Evolutionary conservation across 2,113 vertebrate species (phyloP).

Genomic region (Nicator chloris): DNA sequence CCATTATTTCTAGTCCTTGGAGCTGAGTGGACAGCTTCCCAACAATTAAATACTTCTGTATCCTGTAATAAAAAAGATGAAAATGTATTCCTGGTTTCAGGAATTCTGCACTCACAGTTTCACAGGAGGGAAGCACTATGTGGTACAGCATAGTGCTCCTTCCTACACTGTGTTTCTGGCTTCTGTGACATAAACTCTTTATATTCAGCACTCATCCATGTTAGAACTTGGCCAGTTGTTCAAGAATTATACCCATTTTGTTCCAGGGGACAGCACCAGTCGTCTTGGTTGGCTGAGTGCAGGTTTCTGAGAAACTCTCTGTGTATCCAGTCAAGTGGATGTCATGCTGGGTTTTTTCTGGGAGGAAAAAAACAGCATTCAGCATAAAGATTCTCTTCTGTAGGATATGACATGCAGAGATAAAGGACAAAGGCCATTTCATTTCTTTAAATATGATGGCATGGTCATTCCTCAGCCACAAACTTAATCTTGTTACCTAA

Average conservation of each 20-base stretch:
- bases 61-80: not conserved
- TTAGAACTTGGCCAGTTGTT: not conserved
- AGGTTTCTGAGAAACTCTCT: not conserved
- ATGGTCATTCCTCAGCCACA: not conserved
- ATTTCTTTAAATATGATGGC: not conserved
- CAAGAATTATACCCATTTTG: not conserved
- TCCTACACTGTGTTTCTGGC: not conserved
- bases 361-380: not conserved
- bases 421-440: not conserved
- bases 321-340: not conserved
- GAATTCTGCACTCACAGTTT: not conserved
- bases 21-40: not conserved
- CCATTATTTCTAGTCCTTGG: not conserved
- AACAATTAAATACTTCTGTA: not conserved
- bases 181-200: not conserved
- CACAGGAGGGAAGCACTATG: not conserved
- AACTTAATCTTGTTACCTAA: not conserved
- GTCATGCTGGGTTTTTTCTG: not conserved
- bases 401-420: not conserved
- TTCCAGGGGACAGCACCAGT: not conserved
- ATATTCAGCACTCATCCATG: not conserved
- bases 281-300: not conserved
- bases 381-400: not conserved
- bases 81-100: not conserved
- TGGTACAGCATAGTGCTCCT: not conserved